These are phyloP conservation scores for Semicossyphus pulcher DNA, from an alignment of 2,113 vertebrate genomes.

Conservation along the genomic window DNA sequence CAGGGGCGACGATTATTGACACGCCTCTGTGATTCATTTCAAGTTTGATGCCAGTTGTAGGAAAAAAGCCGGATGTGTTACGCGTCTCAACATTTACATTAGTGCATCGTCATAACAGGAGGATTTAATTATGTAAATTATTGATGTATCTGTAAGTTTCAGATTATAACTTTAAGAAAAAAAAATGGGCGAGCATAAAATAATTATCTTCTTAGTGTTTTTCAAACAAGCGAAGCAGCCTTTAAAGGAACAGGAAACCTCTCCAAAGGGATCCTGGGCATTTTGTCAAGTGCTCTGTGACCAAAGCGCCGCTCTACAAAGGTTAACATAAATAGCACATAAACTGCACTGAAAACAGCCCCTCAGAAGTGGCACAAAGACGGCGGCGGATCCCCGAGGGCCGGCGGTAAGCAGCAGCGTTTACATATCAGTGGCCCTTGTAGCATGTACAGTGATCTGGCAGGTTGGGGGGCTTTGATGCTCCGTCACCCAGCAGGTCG, in stretches of 20 bases:
- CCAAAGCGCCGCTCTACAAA: constrained; percentile 69
- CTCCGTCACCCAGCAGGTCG: constrained; percentile 80
- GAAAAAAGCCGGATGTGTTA: background rate
- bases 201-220: background rate
- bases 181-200: constrained; percentile 6
- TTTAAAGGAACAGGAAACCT: constrained; percentile 55
- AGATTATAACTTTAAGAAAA: no score
- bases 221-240: constrained; percentile 43
- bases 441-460: constrained; percentile 77
- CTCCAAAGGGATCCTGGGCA: constrained; percentile 67
- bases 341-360: constrained; percentile 64
- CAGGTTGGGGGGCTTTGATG: constrained; percentile 80
- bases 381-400: constrained; percentile 49
- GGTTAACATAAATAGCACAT: constrained; percentile 72
- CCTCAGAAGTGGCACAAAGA: constrained; percentile 76
- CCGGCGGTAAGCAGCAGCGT: constrained; percentile 62
- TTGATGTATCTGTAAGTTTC: background rate
- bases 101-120: no score
- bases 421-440: constrained; percentile 71
- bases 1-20: constrained; percentile 1
- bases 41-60: constrained; percentile 3
- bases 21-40: constrained; percentile 14
- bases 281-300: constrained; percentile 71
- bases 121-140: no score
- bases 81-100: no score